These are phyloP conservation scores for Polydesmus complanatus DNA, from an alignment of 2,888 invertebrate genomes.

Conservation along the genomic window DNA sequence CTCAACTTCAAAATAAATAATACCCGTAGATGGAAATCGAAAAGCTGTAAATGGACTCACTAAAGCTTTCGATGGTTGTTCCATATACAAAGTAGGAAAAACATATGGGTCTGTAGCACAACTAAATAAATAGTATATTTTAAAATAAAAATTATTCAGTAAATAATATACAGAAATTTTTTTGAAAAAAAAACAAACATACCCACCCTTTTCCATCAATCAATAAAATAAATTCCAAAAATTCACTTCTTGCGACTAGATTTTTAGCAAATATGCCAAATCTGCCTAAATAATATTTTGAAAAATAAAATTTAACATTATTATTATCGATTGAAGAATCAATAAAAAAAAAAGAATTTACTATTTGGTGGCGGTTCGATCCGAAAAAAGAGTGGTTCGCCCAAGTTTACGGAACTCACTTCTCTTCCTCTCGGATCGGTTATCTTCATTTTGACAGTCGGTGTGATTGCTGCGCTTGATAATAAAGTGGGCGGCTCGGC, in stretches of 20 bases:
- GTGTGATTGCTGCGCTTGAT: conserved; percentile 36
- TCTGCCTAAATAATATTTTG: conserved; percentile 22
- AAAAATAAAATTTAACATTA: neutral
- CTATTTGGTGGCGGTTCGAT: conserved; percentile 35
- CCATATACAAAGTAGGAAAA: conserved; percentile 33
- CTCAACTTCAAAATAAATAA: conserved; percentile 37
- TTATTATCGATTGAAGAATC: neutral
- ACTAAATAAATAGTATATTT: conserved; percentile 20
- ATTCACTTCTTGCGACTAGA: conserved; percentile 35
- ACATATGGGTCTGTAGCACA: conserved; percentile 36
- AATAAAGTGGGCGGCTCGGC: conserved; percentile 33
- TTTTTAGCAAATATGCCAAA: conserved; percentile 36
- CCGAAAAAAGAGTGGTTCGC: conserved; percentile 34
- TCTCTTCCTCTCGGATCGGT: conserved; percentile 32
- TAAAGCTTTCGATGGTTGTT: conserved; percentile 30
- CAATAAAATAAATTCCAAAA: conserved; percentile 29
- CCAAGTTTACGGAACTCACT: conserved; percentile 34
- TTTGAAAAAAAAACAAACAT: neutral
- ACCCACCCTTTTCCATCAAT: neutral
- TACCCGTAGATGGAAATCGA: conserved; percentile 36
- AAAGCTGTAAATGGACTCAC: conserved; percentile 36
- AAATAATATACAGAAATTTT: conserved; percentile 5
- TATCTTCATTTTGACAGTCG: conserved; percentile 35
- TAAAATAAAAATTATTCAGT: neutral
- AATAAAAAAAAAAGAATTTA: conserved; percentile 10